Conservation (phyloP, 2,797 vertebrate genomes). For the Chrysolophus pictus region DNA sequence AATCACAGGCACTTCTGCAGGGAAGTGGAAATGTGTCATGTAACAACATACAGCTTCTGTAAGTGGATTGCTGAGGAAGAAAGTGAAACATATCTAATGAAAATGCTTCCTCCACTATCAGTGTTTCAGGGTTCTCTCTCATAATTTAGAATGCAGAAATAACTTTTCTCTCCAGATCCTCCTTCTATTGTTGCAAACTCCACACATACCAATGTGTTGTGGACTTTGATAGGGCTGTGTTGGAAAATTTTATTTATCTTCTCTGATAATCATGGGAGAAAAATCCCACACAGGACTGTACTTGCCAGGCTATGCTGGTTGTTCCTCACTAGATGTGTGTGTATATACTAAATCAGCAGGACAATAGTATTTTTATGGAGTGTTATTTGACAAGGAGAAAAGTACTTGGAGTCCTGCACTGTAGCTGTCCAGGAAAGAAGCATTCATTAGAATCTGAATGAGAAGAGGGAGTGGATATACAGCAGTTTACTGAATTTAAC, state of each 20-base stretch:
- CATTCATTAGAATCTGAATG: slow-evolving; percentile 59
- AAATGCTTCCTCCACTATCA: background rate
- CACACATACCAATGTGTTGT: background rate
- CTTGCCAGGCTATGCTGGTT: background rate
- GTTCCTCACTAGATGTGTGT: background rate
- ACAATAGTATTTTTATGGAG: slow-evolving; percentile 8
- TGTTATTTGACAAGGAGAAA: slow-evolving; percentile 48
- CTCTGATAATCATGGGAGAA: background rate
- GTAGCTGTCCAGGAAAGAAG: slow-evolving; percentile 30
- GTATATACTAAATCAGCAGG: background rate
- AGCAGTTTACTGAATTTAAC: background rate
- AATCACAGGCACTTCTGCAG: slow-evolving; percentile 44
- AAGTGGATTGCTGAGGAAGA: slow-evolving; percentile 18
- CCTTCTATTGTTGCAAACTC: background rate
- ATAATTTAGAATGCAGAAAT: slow-evolving; percentile 45
- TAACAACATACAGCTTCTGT: slow-evolving; percentile 39
- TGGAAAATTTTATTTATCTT: slow-evolving; percentile 42
- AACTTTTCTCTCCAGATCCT: slow-evolving; percentile 21
- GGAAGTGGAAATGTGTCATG: slow-evolving; percentile 54
- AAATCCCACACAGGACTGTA: background rate
- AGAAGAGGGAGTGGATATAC: background rate
- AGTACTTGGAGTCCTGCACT: slow-evolving; percentile 32
- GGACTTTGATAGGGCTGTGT: background rate
- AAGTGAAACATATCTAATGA: slow-evolving; percentile 46
- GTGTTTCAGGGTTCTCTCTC: background rate